Base-by-base conservation (phyloP, 2,113 vertebrate genomes). In the Myxocyprinus asiaticus region DNA sequence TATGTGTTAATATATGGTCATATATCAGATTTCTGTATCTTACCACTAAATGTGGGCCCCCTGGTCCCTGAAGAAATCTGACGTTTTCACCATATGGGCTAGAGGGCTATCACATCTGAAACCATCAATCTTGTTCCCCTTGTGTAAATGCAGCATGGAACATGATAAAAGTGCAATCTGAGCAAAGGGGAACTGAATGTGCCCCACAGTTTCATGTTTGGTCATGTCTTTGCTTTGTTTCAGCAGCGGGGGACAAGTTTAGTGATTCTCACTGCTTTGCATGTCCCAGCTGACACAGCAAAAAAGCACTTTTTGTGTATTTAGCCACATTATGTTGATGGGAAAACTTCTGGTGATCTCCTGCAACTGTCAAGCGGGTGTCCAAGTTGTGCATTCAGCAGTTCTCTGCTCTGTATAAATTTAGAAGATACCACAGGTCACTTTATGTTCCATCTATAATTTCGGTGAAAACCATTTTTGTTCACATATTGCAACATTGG, bases 221-320 rank as follows among this genome's bases (percentile, higher is more conserved):
- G 68, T 69, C 72, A 76, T 64, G 66, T 71, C 71, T 84, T 58
- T 70, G 59, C 61, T 81, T 70, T 78, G 22, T 81, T 65, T 66
- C 50, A 55, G 76, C 33, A 63, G 56, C 68, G 22, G 48, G 51
- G 73, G 9, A 22, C 9, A 55, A 56, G 61, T 2, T 62, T 59
- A 10, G 64, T 56, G 63, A 50, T 68, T 76, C 50, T 50, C 67
- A 73, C 77, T 74, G 70, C 67, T 82, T 81, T 81, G 42, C 61
- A 55, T 78, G 44, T 61, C 42, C 33, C 82, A 83, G 82, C 82
- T 86, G 84, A 83, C 77, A 85, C 78, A 83, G 72, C 76, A 81
- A 48, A 74, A 81, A 77, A 71, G 59, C 12, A n/a, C 33, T 50
- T 53, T 79, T 81, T 85, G 84, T 83, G 77, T 77, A 75, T 80